Percentiles rank a stretch among this genome's conserved stretches.
Evolutionary conservation across 2,113 vertebrate species (phyloP).

Genomic region (Narcine bancroftii): DNA sequence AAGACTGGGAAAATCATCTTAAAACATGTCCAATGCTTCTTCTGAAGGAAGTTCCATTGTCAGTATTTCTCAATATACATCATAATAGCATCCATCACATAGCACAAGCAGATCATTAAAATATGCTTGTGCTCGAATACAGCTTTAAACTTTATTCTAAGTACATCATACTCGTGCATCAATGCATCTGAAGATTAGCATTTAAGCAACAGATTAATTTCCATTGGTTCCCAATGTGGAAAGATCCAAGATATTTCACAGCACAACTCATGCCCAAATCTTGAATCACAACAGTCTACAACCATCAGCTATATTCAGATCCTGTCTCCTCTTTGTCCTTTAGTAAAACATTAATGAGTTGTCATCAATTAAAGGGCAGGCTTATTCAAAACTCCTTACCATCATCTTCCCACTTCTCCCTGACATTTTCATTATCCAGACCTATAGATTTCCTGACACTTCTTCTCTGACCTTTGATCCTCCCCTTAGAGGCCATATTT

Average conservation of each 20-base stretch:
- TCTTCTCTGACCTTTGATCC: conserved; percentile 37
- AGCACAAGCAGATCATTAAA: background rate
- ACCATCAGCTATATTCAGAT: conserved; percentile 25
- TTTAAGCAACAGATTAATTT: background rate
- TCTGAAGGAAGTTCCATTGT: background rate
- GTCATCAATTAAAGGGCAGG: conserved; percentile 30
- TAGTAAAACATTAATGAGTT: conserved; percentile 38
- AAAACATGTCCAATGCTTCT: background rate
- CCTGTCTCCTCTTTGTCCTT: conserved; percentile 19
- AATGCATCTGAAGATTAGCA: background rate
- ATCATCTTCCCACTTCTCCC: conserved; percentile 38
- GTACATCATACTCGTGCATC: background rate
- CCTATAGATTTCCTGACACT: conserved; percentile 29
- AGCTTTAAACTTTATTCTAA: background rate
- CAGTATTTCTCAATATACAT: background rate
- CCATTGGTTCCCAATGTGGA: background rate
- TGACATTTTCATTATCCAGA: conserved; percentile 42
- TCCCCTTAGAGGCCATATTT: conserved; percentile 25
- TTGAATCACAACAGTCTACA: conserved; percentile 21
- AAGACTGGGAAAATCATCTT: background rate
- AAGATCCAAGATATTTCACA: background rate
- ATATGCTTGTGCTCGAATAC: conserved; percentile 9
- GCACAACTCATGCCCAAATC: conserved; percentile 20
- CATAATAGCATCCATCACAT: background rate
- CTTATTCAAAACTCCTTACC: conserved; percentile 33